Evolutionary conservation across 1,140 invertebrate species (phyloP).

Genomic region (Harlomillsia oculata): DNA sequence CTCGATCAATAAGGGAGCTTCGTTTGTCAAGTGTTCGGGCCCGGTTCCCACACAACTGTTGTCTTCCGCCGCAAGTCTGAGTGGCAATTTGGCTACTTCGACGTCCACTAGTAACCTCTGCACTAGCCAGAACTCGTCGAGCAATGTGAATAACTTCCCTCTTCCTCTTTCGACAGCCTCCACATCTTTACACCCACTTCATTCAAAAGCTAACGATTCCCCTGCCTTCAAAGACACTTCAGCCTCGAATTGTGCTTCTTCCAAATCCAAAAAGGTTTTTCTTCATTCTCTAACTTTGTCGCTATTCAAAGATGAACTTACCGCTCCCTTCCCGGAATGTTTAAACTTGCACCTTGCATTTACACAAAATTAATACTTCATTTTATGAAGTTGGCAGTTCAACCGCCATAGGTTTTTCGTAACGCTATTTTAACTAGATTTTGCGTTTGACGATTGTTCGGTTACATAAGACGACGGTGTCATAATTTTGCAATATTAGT

Average conservation of each 20-base stretch:
- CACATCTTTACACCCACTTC: conserved; percentile 11
- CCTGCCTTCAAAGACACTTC: conserved; percentile 3
- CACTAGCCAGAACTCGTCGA: conserved; percentile 6
- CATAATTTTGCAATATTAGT: no score
- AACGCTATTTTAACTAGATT: no score
- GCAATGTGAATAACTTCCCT: conserved; percentile 7
- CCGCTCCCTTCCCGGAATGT: no score
- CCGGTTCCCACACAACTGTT: conserved; percentile 9
- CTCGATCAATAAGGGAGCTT: conserved; percentile 26
- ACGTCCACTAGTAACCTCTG: conserved; percentile 13
- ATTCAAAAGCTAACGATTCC: conserved; percentile 3
- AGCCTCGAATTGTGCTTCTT: conserved; percentile 12
- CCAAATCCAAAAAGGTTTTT: conserved; percentile 30
- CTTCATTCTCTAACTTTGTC: neutral
- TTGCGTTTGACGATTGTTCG: no score
- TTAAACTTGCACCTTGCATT: no score
- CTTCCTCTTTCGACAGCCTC: conserved; percentile 11
- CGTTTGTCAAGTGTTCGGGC: conserved; percentile 20
- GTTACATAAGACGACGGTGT: no score
- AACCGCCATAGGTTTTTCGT: no score
- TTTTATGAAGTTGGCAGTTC: no score
- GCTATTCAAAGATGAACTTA: no score
- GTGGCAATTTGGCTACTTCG: conserved; percentile 8
- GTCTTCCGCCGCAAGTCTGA: conserved; percentile 18
- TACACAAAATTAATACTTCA: no score